These are phyloP conservation scores for Drosophila yooni DNA, from an alignment of 2,888 invertebrate genomes.

Conservation along the genomic window DNA sequence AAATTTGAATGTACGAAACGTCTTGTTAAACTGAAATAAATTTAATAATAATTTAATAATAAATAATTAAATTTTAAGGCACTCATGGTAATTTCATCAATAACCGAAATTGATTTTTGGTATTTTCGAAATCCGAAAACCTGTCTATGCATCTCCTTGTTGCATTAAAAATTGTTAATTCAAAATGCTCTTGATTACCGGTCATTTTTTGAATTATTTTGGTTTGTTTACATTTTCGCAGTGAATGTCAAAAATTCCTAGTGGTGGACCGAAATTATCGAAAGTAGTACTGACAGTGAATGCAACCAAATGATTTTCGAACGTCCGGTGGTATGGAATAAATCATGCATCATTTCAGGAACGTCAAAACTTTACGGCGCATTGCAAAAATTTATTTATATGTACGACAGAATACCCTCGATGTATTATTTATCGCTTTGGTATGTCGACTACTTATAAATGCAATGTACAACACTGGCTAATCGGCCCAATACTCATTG, in stretches of 20 bases:
- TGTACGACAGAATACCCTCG: background rate
- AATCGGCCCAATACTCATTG: constrained; percentile 16
- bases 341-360: background rate
- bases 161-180: background rate
- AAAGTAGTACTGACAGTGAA: background rate
- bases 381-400: background rate
- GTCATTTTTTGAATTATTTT: background rate
- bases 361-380: background rate
- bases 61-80: background rate
- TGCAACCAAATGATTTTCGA: background rate
- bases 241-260: background rate
- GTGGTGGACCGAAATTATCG: background rate
- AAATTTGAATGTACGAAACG: background rate
- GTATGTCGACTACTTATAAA: too few relatives aligned
- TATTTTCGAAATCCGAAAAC: background rate
- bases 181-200: background rate
- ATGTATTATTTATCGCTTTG: background rate
- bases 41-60: too few relatives aligned
- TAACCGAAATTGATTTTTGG: background rate
- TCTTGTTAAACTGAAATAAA: background rate
- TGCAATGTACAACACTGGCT: constrained; percentile 23
- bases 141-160: background rate
- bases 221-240: background rate
- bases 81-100: background rate
- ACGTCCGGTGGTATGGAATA: background rate